These are phyloP conservation scores for Bicyclus anynana DNA, from an alignment of 1,140 invertebrate species.

Conservation along the genomic window DNA sequence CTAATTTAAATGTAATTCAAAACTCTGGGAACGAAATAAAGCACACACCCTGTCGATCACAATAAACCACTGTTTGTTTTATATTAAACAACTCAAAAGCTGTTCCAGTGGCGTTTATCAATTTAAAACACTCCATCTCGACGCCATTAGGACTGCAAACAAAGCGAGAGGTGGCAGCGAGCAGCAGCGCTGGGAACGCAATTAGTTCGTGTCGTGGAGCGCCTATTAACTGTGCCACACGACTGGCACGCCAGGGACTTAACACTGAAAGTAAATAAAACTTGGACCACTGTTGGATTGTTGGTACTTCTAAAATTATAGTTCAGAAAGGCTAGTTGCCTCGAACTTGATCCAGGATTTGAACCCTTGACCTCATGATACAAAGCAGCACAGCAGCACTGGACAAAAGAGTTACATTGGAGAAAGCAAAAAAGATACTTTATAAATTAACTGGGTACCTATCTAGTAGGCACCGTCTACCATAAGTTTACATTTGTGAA, in stretches of 20 bases:
- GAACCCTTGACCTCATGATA: no score
- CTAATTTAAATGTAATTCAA: no score
- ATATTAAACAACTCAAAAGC: background rate
- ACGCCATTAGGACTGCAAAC: conserved; percentile 21
- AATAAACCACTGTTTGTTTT: background rate
- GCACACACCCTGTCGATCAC: background rate
- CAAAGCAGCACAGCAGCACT: no score
- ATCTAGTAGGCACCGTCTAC: no score
- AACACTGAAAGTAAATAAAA: background rate
- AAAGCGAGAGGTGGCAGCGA: conserved; percentile 2
- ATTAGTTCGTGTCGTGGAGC: conserved; percentile 14
- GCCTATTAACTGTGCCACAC: conserved; percentile 12
- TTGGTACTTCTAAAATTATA: background rate
- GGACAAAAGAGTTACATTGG: no score
- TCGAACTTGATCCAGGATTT: no score
- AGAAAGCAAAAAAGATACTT: no score
- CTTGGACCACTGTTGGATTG: background rate
- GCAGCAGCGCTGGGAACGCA: conserved; percentile 17
- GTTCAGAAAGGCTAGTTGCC: no score
- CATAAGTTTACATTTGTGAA: background rate
- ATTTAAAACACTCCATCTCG: conserved; percentile 9
- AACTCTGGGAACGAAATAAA: background rate
- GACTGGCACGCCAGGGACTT: conserved; percentile 12
- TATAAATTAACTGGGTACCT: no score
- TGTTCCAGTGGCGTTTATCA: conserved; percentile 2